Evolutionary conservation across 1,140 invertebrate genomes (phyloP), one percentile per base, ranked within the genome.

Genomic region (Ladona fulva): DNA sequence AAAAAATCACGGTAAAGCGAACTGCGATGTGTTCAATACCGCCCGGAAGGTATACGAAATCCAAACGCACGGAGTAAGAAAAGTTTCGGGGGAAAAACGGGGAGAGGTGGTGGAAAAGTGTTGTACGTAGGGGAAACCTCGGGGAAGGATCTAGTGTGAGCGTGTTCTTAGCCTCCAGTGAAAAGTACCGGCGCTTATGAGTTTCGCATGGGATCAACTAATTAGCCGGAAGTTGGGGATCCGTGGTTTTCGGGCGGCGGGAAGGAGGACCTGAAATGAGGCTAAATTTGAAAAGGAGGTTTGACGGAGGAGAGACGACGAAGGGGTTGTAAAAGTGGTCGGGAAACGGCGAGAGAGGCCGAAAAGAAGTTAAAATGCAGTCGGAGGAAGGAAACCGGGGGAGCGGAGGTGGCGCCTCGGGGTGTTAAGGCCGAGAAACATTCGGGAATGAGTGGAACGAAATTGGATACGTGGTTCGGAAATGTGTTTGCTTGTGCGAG

Each of bases 141-240:
- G 29, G 29, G 29, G 29, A 5, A 8, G 29, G 29, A 37, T 37
- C 29, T 5, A 37, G 52, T 66, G 52, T 12, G 16, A 6, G 52
- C 19, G 44, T 52, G 19, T 52, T 11, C 44, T 10, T 19, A 52
- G 1, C 12, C 16, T 19, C 52, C 1, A 66, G 16, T 66, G 52
- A 16, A 66, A 66, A 66, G 52, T 66, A 66, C 52, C 52, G 3
- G 1, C 52, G 52, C 52, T 66, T 66, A 66, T 66, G 52, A 66
- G 16, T 66, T 66, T 66, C 52, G 14, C 52, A 1, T 66, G 29
- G 52, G 52, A 66, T 66, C 52, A 22, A 1, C 52, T 19, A 66
- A 66, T 66, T 66, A 66, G 52, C 52, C 52, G 52, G 52, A 66
- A 66, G 52, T 66, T 66, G 52, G 52, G 52, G 52, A 66, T 66